phyloP scores from a whole-genome alignment of 2,888 invertebrate genomes.

The Ceriagrion tenellum region DNA sequence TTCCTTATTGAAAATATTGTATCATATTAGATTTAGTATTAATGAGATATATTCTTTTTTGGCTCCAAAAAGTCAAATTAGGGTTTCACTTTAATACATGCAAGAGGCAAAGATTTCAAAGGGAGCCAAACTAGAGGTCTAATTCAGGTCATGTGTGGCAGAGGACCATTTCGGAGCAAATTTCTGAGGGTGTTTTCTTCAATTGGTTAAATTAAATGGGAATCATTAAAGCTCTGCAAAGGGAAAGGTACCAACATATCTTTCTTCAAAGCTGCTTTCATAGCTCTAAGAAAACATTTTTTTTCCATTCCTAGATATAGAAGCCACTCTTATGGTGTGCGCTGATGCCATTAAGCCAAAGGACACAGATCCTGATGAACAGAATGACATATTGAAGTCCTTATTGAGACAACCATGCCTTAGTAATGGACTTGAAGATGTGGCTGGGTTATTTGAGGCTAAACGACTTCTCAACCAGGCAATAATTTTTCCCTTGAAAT shows the following conservation, averaged over 20 bases:
- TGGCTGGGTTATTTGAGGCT: conserved; percentile 79
- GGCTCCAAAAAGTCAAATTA: too few relatives aligned
- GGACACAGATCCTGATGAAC: neutral
- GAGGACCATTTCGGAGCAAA: too few relatives aligned
- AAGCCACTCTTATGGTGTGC: neutral
- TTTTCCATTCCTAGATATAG: neutral
- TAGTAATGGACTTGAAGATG: conserved; percentile 76
- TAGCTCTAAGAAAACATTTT: neutral
- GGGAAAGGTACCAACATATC: neutral
- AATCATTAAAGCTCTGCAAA: too few relatives aligned
- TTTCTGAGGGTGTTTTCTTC: too few relatives aligned
- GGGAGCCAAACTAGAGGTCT: too few relatives aligned
- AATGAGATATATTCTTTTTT: too few relatives aligned
- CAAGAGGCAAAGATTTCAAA: too few relatives aligned
- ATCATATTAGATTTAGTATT: too few relatives aligned
- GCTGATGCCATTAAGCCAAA: neutral
- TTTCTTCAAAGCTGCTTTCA: neutral
- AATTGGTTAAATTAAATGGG: too few relatives aligned
- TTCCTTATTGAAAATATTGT: too few relatives aligned
- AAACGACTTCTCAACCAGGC: conserved; percentile 79
- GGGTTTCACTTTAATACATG: too few relatives aligned
- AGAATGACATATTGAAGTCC: conserved; percentile 18
- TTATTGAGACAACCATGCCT: neutral
- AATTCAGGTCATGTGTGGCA: too few relatives aligned
- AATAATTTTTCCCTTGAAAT: conserved; percentile 79